Evolutionary conservation across 2,888 invertebrate species (phyloP).

Genomic region (Tridacna gigas): DNA sequence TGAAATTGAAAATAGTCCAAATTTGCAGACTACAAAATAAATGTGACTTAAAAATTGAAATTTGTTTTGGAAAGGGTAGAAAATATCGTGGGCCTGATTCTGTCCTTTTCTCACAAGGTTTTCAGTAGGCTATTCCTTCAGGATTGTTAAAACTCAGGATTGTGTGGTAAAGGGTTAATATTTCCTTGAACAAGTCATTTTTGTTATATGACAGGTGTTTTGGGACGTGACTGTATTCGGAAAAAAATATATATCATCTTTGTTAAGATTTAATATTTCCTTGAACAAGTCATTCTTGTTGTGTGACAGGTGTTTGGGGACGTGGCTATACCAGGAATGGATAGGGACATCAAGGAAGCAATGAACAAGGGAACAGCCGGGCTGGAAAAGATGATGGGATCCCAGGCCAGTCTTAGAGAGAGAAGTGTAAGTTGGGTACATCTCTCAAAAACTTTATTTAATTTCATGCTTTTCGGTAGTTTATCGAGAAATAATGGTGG

Average conservation of each 20-base stretch:
- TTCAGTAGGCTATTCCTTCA: no score
- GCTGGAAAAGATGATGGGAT: conserved; percentile 77
- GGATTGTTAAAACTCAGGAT: no score
- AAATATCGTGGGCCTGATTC: no score
- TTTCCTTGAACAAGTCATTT: not conserved
- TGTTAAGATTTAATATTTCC: not conserved
- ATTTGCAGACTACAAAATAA: no score
- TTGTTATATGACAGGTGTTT: conserved; percentile 76
- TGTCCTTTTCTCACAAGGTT: no score
- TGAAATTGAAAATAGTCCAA: no score
- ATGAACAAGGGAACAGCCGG: conserved; percentile 75
- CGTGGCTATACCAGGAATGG: conserved; percentile 81
- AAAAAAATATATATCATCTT: conserved; percentile 1
- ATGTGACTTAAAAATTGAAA: no score
- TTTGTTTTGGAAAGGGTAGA: no score
- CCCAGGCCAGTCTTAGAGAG: conserved; percentile 66
- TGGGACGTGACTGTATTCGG: conserved; percentile 83
- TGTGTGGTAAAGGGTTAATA: not conserved
- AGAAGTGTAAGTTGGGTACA: conserved; percentile 42
- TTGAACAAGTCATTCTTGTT: not conserved
- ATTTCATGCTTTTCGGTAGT: no score
- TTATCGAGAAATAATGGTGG: no score
- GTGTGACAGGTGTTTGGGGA: conserved; percentile 83
- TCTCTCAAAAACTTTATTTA: no score
- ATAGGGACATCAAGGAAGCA: conserved; percentile 81